Evolutionary conservation across 2,113 vertebrate species (phyloP).

Genomic region (Stegastes partitus): DNA sequence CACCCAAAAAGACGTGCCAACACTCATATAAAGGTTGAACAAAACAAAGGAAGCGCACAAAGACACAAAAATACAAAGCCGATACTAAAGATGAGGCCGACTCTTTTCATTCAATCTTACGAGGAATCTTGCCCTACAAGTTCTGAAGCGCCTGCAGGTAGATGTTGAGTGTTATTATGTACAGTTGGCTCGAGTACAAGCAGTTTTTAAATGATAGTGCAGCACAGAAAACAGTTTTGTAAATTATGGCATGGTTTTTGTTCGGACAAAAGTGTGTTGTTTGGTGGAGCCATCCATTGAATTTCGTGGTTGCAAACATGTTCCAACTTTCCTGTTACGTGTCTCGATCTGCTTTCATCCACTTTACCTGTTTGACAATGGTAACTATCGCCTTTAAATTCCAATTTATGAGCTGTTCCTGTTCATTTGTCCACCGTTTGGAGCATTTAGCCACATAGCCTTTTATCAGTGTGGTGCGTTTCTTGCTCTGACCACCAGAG

Average conservation of each 20-base stretch:
- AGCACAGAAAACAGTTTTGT: not conserved
- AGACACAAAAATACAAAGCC: not conserved
- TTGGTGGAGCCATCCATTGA: not conserved
- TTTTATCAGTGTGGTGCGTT: conserved; percentile 10
- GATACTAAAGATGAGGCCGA: not conserved
- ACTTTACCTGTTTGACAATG: not conserved
- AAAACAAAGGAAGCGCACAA: not conserved
- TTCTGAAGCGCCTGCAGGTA: conserved; percentile 20
- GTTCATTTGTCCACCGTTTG: not conserved
- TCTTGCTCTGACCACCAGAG: conserved; percentile 68
- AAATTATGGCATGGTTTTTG: not conserved
- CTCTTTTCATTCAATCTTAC: conserved; percentile 22
- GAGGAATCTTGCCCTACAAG: conserved; percentile 16
- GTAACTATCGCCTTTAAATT: not conserved
- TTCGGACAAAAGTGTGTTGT: too few species aligned
- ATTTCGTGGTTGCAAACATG: not conserved
- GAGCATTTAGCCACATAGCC: too few species aligned
- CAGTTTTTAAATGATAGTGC: conserved; percentile 10
- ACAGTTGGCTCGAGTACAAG: not conserved
- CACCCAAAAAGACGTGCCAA: not conserved
- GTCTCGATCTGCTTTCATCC: not conserved
- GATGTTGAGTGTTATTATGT: conserved; percentile 25
- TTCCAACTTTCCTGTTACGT: not conserved
- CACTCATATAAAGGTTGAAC: not conserved
- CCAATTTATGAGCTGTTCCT: not conserved